Conservation (phyloP, 2,113 vertebrate genomes). For the Loxodonta africana region DNA sequence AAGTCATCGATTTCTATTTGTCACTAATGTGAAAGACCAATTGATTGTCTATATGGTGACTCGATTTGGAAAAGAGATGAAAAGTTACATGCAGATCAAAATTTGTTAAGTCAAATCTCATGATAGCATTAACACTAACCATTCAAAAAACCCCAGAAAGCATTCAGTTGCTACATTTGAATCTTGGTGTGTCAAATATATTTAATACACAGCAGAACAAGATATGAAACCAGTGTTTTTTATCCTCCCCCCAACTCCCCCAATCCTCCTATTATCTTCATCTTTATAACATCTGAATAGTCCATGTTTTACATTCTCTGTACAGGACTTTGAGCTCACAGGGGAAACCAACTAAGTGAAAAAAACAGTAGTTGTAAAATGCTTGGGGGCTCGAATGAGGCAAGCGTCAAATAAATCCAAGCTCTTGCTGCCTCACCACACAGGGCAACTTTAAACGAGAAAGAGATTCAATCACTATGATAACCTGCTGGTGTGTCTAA, state of each 20-base stretch:
- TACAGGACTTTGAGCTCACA: not conserved
- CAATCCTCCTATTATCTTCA: slow-evolving; percentile 46
- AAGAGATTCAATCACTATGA: not conserved
- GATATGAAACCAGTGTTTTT: not conserved
- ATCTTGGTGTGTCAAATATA: not conserved
- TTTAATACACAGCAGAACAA: slow-evolving; percentile 3
- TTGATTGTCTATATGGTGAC: slow-evolving; percentile 33
- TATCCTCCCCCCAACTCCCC: not conserved
- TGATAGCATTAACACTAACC: not conserved
- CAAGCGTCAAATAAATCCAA: slow-evolving; percentile 26
- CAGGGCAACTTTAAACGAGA: not conserved
- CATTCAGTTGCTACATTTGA: not conserved
- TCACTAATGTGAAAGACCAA: slow-evolving; percentile 48
- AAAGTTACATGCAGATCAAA: slow-evolving; percentile 30
- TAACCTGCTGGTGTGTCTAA: not conserved
- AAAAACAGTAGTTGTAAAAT: slow-evolving; percentile 52
- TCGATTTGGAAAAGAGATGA: slow-evolving; percentile 36
- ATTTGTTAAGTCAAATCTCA: slow-evolving; percentile 48
- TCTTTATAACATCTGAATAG: slow-evolving; percentile 52
- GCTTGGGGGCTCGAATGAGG: slow-evolving; percentile 33
- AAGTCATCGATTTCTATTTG: slow-evolving; percentile 70
- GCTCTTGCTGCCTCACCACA: not conserved
- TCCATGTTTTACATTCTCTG: slow-evolving; percentile 42
- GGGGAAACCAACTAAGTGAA: slow-evolving; percentile 47
- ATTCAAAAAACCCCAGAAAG: not conserved